Evolutionary conservation across 2,113 vertebrate genomes (phyloP).

Genomic region (Pachycephala philippinensis): DNA sequence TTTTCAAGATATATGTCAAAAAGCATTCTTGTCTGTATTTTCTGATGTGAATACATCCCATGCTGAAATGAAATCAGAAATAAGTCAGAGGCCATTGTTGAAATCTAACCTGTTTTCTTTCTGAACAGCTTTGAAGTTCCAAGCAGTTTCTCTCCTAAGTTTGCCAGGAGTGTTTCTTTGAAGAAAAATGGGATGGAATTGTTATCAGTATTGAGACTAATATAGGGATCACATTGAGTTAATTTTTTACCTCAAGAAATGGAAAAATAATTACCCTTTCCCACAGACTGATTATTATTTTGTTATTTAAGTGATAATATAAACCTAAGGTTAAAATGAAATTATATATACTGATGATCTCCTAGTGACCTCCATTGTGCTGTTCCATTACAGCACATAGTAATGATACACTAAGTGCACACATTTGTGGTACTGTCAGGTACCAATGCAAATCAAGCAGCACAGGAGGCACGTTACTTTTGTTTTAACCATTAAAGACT

Average conservation of each 20-base stretch:
- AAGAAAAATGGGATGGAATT: not conserved
- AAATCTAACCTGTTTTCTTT: not conserved
- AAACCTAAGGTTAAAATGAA: slow-evolving; percentile 62
- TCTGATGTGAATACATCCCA: not conserved
- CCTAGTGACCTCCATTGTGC: slow-evolving; percentile 38
- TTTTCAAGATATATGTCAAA: not conserved
- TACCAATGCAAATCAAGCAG: not conserved
- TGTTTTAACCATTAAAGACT: slow-evolving; percentile 50
- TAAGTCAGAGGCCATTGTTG: not conserved
- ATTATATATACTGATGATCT: slow-evolving; percentile 40
- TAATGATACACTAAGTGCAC: slow-evolving; percentile 40
- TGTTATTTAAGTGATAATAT: slow-evolving; percentile 67
- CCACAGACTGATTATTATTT: slow-evolving; percentile 40
- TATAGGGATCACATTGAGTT: not conserved
- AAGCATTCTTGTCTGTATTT: not conserved
- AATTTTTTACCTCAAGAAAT: slow-evolving; percentile 33
- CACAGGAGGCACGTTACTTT: slow-evolving; percentile 8
- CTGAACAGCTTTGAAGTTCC: not conserved
- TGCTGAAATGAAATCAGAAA: not conserved
- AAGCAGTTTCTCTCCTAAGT: not conserved
- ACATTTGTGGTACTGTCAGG: not conserved
- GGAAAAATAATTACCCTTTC: not conserved
- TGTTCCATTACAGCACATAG: slow-evolving; percentile 21
- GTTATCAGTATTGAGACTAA: not conserved
- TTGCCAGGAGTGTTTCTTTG: not conserved